A percentile compares a stretch with the other conserved stretches of the same genome.
Conservation (phyloP, 1,140 invertebrate species). For the Colletes latitarsis region DNA sequence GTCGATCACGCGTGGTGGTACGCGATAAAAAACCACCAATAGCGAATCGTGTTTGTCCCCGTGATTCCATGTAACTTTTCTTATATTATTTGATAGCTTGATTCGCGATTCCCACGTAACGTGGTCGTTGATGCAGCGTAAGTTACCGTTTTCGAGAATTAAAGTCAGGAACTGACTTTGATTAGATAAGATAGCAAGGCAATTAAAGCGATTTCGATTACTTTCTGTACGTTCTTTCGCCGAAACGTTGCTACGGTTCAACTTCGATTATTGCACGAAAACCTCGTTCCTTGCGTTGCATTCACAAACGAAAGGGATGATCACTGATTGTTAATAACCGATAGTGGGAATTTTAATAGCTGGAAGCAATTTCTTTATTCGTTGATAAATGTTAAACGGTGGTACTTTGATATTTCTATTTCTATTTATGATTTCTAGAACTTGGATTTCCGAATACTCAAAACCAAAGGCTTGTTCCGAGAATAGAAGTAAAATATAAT, state of each 20-base stretch:
- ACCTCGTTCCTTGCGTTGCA: too few species aligned
- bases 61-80: not conserved
- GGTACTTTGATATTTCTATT: too few species aligned
- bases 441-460: too few species aligned
- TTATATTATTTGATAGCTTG: not conserved
- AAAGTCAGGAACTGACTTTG: not conserved
- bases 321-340: too few species aligned
- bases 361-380: too few species aligned
- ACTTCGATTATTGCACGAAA: too few species aligned
- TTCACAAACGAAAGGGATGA: too few species aligned
- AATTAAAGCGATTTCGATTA: slow-evolving; percentile 4
- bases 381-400: too few species aligned
- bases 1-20: not conserved
- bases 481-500: too few species aligned
- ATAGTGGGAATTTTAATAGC: too few species aligned
- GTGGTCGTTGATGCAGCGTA: not conserved
- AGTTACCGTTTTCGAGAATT: slow-evolving; percentile 17
- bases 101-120: not conserved
- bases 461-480: too few species aligned
- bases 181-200: slow-evolving; percentile 32
- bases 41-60: not conserved
- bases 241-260: not conserved
- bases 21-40: slow-evolving; percentile 18
- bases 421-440: too few species aligned
- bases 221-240: not conserved